phyloP scores from a whole-genome alignment of 2,888 invertebrate species.

The Pheosia tremula region DNA sequence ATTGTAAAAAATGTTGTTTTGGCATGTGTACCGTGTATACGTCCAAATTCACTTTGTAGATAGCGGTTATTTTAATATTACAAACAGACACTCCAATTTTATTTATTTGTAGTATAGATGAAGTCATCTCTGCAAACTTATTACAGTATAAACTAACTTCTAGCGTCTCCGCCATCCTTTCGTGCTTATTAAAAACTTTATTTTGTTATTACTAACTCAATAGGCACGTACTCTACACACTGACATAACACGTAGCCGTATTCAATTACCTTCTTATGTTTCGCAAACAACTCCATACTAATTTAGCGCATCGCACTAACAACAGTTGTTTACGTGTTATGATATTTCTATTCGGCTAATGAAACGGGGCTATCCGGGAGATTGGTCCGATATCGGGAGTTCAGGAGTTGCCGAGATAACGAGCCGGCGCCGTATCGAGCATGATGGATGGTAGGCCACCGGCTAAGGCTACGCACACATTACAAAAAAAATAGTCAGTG shows the following conservation, averaged over 20 bases:
- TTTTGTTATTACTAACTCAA: too few relatives aligned
- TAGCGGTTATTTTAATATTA: too few relatives aligned
- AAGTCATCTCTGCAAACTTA: too few relatives aligned
- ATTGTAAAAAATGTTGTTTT: too few relatives aligned
- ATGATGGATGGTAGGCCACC: slow-evolving; percentile 34
- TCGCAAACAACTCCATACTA: slow-evolving; percentile 48
- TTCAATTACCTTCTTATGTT: slow-evolving; percentile 37
- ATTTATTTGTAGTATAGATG: too few relatives aligned
- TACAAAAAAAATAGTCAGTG: background rate
- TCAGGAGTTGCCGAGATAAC: slow-evolving; percentile 24
- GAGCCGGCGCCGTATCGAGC: slow-evolving; percentile 9
- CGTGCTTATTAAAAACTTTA: too few relatives aligned
- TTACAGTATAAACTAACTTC: too few relatives aligned
- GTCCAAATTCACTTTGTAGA: too few relatives aligned
- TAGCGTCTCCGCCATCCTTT: too few relatives aligned
- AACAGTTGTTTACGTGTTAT: slow-evolving; percentile 45
- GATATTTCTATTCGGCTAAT: slow-evolving; percentile 48
- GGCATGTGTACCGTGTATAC: too few relatives aligned
- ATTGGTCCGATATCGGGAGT: slow-evolving; percentile 38
- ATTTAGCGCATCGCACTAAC: slow-evolving; percentile 37
- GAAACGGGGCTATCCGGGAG: slow-evolving; percentile 41
- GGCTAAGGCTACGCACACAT: slow-evolving; percentile 10
- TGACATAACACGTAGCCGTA: slow-evolving; percentile 3
- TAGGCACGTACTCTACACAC: too few relatives aligned
- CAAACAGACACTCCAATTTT: too few relatives aligned